Base-by-base conservation (phyloP, 2,797 vertebrate species). In the Lindbergichthys nudifrons region DNA sequence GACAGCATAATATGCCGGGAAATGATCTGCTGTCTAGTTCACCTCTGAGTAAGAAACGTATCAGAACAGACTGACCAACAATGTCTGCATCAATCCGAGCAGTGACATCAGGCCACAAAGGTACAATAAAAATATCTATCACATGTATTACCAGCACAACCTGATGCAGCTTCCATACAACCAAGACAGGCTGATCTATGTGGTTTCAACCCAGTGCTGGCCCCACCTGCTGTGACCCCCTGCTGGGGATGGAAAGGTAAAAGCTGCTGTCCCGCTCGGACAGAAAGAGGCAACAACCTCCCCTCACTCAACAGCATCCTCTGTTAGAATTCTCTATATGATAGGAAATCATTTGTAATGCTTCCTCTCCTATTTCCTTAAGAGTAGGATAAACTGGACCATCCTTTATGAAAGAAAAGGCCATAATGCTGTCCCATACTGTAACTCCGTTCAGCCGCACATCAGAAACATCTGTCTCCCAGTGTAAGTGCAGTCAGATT, bases 1-100 rank as follows among this genome's bases (percentile, higher is more conserved):
- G 65, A 72, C 1, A 14, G 50, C 30, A 50, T 51, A 21, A 73
- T 56, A 62, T 81, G 48, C 62, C 47, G 71, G 82, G 79, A 74
- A 77, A 67, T 61, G 6, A 78, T 48, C 43, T 58, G 60, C 45
- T 59, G 52, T 70, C 43, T 67, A 42, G 58, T 50, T 65, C 63
- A 53, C 51, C 30, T 50, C 62, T 18, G 47, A 70, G 62, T 65
- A 32, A 61, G 23, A 70, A 62, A 18, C 23, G 19, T 46, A 42
- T 36, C 30, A 60, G 36, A 36, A 58, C 32, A 26, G 42, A 58
- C 30, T 58, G 62, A 70, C 30, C 63, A 10, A 19, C 36, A 56
- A 60, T 21, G 26, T 50, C 32, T 60, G 56, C 43, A 16, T n/a
- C 16, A 48, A 30, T 53, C 68, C 14, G 23, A 26, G 45, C 14